phyloP scores from a whole-genome alignment of 2,888 invertebrate genomes.

The Thera britannica region DNA sequence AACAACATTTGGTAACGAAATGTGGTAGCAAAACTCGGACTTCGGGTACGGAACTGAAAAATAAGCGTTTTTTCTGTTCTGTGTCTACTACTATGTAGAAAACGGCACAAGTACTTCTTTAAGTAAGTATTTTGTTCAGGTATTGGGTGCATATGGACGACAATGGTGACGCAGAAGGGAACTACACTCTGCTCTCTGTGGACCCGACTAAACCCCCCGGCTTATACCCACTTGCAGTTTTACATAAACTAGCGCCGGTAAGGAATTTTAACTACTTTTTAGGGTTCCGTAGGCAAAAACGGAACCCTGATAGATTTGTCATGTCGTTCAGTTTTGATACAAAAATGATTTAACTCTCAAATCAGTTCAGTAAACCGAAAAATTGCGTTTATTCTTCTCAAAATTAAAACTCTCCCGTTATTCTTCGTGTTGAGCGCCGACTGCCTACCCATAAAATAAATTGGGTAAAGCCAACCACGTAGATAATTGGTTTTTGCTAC shows the following conservation, averaged over 20 bases:
- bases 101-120: neutral
- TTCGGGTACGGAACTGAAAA: no score
- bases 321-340: slow-evolving; percentile 13
- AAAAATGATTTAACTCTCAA: slow-evolving; percentile 24
- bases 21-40: no score
- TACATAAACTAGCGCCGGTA: slow-evolving; percentile 91
- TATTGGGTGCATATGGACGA: slow-evolving; percentile 97
- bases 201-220: slow-evolving; percentile 85
- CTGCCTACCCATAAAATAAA: slow-evolving; percentile 38
- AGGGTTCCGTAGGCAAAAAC: no score
- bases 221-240: slow-evolving; percentile 90
- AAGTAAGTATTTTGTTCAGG: slow-evolving; percentile 67
- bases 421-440: slow-evolving; percentile 29
- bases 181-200: slow-evolving; percentile 93
- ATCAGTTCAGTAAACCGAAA: slow-evolving; percentile 34
- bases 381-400: slow-evolving; percentile 38
- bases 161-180: slow-evolving; percentile 96
- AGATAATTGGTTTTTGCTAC: slow-evolving; percentile 41
- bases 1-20: no score
- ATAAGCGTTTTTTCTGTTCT: no score
- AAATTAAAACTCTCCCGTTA: slow-evolving; percentile 38
- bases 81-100: no score
- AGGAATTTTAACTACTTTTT: slow-evolving; percentile 57
- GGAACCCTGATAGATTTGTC: slow-evolving; percentile 13
- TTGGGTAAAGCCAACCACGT: slow-evolving; percentile 34